phyloP scores from a whole-genome alignment of 2,113 vertebrate genomes.

The Himantopus leucocephalus region DNA sequence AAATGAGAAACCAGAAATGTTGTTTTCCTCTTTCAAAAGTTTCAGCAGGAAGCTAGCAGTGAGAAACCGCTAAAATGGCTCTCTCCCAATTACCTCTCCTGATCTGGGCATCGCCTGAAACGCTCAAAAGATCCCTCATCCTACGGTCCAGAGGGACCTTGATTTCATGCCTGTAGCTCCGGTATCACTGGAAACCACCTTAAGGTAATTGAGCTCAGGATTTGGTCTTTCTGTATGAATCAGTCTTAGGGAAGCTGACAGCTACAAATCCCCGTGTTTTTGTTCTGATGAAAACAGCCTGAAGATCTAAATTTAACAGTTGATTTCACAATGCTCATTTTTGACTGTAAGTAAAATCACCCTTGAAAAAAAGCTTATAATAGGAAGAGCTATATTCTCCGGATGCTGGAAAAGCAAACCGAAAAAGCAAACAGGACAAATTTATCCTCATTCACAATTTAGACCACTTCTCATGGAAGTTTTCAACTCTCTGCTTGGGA shows the following conservation, averaged over 20 bases:
- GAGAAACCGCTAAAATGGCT: constrained; percentile 3
- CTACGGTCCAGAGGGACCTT: background rate
- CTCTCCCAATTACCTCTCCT: background rate
- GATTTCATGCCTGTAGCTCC: background rate
- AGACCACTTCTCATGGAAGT: background rate
- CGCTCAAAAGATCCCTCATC: background rate
- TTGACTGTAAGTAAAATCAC: constrained; percentile 39
- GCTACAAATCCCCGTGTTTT: constrained; percentile 44
- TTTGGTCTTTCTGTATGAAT: constrained; percentile 13
- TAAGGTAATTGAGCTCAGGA: background rate
- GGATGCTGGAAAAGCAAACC: background rate
- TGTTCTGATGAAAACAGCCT: constrained; percentile 49
- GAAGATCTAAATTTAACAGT: constrained; percentile 62
- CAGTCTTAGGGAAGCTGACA: constrained; percentile 38
- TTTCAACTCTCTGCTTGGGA: background rate
- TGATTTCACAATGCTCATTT: constrained; percentile 59
- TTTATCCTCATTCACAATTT: constrained; percentile 10
- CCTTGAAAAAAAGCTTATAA: constrained; percentile 43
- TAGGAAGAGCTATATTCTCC: background rate
- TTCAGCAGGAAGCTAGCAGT: constrained; percentile 24
- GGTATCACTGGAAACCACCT: background rate
- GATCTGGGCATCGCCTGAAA: background rate
- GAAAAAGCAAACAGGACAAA: background rate
- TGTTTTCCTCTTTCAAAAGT: constrained; percentile 54
- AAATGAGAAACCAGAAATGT: constrained; percentile 62